A percentile compares a stretch with the other conserved stretches of the same genome.
Conservation (phyloP, 2,888 invertebrate species). For the Drosophila yooni region DNA sequence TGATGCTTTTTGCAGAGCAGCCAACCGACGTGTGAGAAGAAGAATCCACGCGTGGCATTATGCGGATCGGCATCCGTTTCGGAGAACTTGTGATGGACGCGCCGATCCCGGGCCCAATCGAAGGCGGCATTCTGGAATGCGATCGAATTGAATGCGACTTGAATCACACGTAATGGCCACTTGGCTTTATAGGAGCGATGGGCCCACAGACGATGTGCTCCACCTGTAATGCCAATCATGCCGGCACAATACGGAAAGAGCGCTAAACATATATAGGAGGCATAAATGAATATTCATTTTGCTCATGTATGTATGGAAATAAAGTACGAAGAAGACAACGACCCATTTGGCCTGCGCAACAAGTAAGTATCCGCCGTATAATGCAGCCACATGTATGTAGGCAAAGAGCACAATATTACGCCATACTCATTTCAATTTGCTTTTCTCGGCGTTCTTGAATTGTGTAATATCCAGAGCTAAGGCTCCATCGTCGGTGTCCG, state of each 20-base stretch:
- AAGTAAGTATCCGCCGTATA: slow-evolving; percentile 91
- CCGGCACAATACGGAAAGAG: slow-evolving; percentile 90
- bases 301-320: not conserved
- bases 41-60: slow-evolving; percentile 96
- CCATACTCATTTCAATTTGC: slow-evolving; percentile 90
- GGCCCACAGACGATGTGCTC: slow-evolving; percentile 97
- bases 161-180: slow-evolving; percentile 92
- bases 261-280: slow-evolving; percentile 86
- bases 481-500: slow-evolving; percentile 87
- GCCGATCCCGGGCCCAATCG: slow-evolving; percentile 92
- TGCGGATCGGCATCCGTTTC: slow-evolving; percentile 97
- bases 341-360: slow-evolving; percentile 88
- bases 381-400: slow-evolving; percentile 90
- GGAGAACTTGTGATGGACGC: slow-evolving; percentile 96
- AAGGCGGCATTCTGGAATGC: slow-evolving; percentile 94
- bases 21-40: slow-evolving; percentile 98
- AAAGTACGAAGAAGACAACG: slow-evolving; percentile 30
- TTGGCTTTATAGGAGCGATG: slow-evolving; percentile 98
- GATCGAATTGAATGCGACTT: slow-evolving; percentile 93
- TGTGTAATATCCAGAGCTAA: slow-evolving; percentile 86
- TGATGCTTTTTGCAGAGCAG: slow-evolving; percentile 95
- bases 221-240: slow-evolving; percentile 97
- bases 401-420: slow-evolving; percentile 91
- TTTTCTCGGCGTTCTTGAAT: slow-evolving; percentile 86
- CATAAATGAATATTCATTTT: not conserved